Evolutionary conservation across 1,140 invertebrate species (phyloP), one percentile per base, ranked within the genome.

Genomic region (Phocides pigmalion): DNA sequence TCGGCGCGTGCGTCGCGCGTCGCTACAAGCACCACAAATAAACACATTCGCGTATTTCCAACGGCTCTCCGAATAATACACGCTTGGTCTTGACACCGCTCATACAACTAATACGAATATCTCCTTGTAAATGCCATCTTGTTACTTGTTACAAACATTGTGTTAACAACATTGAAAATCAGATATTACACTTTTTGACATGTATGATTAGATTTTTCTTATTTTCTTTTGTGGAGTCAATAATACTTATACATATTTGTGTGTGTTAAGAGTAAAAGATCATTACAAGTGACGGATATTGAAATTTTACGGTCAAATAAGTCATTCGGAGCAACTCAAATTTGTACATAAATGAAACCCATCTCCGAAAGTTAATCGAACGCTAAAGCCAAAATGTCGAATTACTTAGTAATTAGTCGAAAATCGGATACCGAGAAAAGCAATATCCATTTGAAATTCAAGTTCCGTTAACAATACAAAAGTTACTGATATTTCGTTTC

Each of bases 1-100:
- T 69, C 54, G 66, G 82, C 83, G 82, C 85, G 79, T 82, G 84
- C 84, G 84, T 72, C 81, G 79, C 78, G 71, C 79, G 78, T 81
- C 79, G 68, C 73, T 75, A 62, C 72, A 76, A 76, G 54, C 71
- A 85, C 84, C 84, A 74, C 86, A 90, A 90, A 90, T 90, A 90
- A 89, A 90, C 84, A 84, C 69, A 81, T 77, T 72, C 74, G 68
- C 78, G 82, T 79, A 74, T 77, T 79, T 73, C 74, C 64, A 72
- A 66, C 67, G 53, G 39, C 51, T 54, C 58, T 49, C 53, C 50
- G 46, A 47, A 58, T 64, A 65, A 59, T 66, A 63, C 42, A 42
- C 62, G 46, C 53, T 41, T 44, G 25, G 47, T 59, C 35, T 44
- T 58, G 56, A 66, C 56, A 66, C 39, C 62, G 63, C 44, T 49